A percentile compares a stretch with the other conserved stretches of the same genome.
These are phyloP conservation scores for Strix aluco DNA, from an alignment of 2,113 vertebrate genomes.

Conservation along the genomic window DNA sequence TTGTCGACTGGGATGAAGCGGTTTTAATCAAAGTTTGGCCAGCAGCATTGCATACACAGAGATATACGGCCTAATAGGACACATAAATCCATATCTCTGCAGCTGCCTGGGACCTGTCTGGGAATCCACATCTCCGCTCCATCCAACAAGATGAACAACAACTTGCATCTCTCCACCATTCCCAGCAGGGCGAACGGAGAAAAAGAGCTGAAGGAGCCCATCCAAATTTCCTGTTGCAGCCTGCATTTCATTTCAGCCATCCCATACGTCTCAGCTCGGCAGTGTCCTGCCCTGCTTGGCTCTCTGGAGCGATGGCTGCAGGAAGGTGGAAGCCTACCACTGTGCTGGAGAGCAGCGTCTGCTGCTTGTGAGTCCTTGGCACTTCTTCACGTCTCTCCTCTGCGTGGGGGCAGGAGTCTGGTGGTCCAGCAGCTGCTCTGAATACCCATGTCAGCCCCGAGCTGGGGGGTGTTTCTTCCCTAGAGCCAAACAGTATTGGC, in stretches of 20 bases:
- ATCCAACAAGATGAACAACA: not conserved
- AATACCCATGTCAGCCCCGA: not conserved
- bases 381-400: not conserved
- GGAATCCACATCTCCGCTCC: not conserved
- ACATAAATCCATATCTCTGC: not conserved
- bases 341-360: not conserved
- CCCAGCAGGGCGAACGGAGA: not conserved
- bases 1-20: not conserved
- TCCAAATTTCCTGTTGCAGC: not conserved
- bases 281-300: not conserved
- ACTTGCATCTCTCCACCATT: not conserved
- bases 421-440: not conserved
- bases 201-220: not conserved
- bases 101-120: not conserved
- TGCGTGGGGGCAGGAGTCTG: not conserved
- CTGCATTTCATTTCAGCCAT: not conserved
- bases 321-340: not conserved
- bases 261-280: rapidly evolving
- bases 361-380: not conserved
- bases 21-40: not conserved
- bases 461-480: not conserved
- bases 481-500: not conserved
- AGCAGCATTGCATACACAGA: not conserved
- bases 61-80: not conserved
- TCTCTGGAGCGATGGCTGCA: not conserved